Conservation (phyloP, 1,140 invertebrate species). For the Pogonognathellus flavescens region DNA sequence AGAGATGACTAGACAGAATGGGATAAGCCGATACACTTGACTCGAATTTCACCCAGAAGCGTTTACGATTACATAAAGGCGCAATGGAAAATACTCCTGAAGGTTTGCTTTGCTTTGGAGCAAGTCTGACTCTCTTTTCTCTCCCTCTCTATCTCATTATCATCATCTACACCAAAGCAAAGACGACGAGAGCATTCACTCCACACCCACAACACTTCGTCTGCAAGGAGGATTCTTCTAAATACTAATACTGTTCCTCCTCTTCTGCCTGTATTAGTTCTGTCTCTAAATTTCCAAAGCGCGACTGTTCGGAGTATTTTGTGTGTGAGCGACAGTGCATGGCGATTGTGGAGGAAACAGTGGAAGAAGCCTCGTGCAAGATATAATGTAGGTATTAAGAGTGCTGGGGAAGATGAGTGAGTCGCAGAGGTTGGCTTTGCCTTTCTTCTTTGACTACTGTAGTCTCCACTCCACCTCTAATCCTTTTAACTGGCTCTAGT, state of each 20-base stretch:
- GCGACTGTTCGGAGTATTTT: not conserved
- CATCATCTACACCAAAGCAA: conserved; percentile 19
- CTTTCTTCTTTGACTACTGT: not conserved
- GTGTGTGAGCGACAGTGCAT: not conserved
- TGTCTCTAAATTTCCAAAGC: too few species aligned
- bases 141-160: conserved; percentile 45
- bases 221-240: too few species aligned
- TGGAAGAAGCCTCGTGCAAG: not conserved
- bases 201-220: not conserved
- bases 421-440: conserved; percentile 4
- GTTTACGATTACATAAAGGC: conserved; percentile 50
- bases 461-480: conserved; percentile 51
- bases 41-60: conserved; percentile 47
- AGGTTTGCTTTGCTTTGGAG: conserved; percentile 1
- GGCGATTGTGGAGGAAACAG: not conserved
- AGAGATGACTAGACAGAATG: conserved; percentile 44
- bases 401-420: not conserved
- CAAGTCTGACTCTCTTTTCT: not conserved
- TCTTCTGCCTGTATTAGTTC: too few species aligned
- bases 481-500: conserved; percentile 57
- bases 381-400: not conserved
- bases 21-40: conserved; percentile 44
- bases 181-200: too few species aligned
- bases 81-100: conserved; percentile 1
- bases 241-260: too few species aligned